Base-by-base conservation (phyloP, 2,113 vertebrate genomes). In the Sciurus niger region DNA sequence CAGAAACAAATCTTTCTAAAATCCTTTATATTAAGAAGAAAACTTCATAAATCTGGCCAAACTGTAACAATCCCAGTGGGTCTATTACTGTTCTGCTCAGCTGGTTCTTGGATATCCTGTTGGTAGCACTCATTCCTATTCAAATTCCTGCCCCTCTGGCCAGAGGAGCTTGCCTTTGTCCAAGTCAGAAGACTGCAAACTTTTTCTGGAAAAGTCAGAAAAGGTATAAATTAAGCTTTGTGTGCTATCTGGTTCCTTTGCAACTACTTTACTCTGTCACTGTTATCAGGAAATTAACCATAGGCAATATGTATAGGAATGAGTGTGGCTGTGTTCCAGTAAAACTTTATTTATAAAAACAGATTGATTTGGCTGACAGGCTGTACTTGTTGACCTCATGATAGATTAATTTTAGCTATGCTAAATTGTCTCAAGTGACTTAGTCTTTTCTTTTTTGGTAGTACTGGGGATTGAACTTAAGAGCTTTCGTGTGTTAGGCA, bases 11-110 rank as follows among this genome's bases (percentile, higher is more conserved):
- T 63, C 1, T 63, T 90, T 87, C 43, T 65, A 32, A 90, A 90
- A 55, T 89, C 89, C 24, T 89, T 84, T 63, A 67, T 83, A 87
- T 68, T 53, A 72, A 73, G 58, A 89, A 79, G 51, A 53, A 46
- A 76, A 16, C 37, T 68, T 68, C 67, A 68, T 73, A 37, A 76
- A 91, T 22, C 30, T 91, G 77, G 68, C 32, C 22, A 74, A 87
- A 91, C 60, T 60, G 2, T 60, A 76, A n/a, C 34, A 32, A 43
- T 51, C 74, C 2, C 67, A 43, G 9, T 74, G 55, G 25, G 4
- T 51, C 37, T 16, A 13, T 17, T 86, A 22, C 4, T 82, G 10
- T 12, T 34, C 30, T 65, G 9, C 24, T 79, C 18, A 53, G 6
- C 74, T 68, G 25, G 6, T 78, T 32, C 48, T 67, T 80, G 17